phyloP scores from a whole-genome alignment of 2,113 vertebrate species.

The Entelurus aequoreus region DNA sequence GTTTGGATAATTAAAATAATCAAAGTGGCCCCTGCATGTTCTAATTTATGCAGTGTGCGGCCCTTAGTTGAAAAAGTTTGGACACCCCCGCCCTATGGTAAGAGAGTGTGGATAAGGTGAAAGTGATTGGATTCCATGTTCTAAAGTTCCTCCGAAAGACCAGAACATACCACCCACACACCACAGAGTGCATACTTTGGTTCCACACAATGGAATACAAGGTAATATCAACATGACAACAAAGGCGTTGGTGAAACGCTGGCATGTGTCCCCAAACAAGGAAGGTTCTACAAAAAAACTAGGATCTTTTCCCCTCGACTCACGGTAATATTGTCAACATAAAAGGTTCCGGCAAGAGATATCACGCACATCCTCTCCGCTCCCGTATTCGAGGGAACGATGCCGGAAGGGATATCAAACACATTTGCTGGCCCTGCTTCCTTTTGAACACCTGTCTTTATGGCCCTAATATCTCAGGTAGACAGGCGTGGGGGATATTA shows the following conservation, averaged over 20 bases:
- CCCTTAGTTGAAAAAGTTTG: too few relatives aligned
- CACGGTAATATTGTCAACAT: constrained; percentile 2
- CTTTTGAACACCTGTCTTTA: constrained; percentile 64
- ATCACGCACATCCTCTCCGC: constrained; percentile 30
- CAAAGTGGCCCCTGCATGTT: too few relatives aligned
- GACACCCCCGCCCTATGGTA: too few relatives aligned
- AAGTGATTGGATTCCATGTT: too few relatives aligned
- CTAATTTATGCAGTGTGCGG: too few relatives aligned
- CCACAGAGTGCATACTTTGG: background rate
- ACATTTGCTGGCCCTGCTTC: constrained; percentile 49
- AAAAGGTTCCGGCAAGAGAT: constrained; percentile 27
- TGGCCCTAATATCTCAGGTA: constrained; percentile 57
- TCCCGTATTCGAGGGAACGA: constrained; percentile 39
- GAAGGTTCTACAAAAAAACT: constrained; percentile 21
- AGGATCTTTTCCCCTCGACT: constrained; percentile 5
- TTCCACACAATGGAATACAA: background rate
- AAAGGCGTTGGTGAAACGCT: constrained; percentile 7
- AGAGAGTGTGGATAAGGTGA: too few relatives aligned
- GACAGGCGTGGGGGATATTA: constrained; percentile 48
- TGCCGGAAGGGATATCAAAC: constrained; percentile 46
- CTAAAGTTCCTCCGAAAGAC: background rate
- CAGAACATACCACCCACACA: background rate
- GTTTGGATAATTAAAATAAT: too few relatives aligned
- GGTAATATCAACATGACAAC: background rate
- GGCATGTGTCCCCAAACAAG: constrained; percentile 7